Conservation (phyloP, 1,140 invertebrate species). For the Caenorhabditis remanei region DNA sequence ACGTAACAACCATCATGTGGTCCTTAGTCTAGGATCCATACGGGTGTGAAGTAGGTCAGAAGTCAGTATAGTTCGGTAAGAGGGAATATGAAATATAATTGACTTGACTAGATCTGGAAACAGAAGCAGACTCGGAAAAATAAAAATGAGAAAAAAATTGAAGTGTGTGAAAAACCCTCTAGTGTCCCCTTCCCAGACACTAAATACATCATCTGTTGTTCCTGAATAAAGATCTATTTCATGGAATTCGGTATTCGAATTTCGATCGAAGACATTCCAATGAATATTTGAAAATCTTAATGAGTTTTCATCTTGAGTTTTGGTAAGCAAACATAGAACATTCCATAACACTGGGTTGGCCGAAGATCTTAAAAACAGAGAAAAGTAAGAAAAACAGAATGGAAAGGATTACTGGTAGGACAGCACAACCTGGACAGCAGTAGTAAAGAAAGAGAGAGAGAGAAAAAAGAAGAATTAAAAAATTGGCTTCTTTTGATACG, state of each 20-base stretch:
- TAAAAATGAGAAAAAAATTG: slow-evolving; percentile 2
- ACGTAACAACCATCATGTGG: slow-evolving; percentile 34
- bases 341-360: background rate
- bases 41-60: background rate
- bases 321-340: background rate
- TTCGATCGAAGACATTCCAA: background rate
- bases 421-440: background rate
- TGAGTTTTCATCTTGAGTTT: slow-evolving; percentile 22
- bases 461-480: slow-evolving; percentile 34
- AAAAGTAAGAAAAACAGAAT: background rate
- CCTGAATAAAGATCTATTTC: background rate
- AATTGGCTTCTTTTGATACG: slow-evolving; percentile 40
- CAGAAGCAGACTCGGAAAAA: background rate
- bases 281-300: slow-evolving; percentile 28
- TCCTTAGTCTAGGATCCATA: background rate
- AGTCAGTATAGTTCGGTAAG: background rate
- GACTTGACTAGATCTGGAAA: background rate
- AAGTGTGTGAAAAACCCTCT: background rate
- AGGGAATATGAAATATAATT: slow-evolving; percentile 7
- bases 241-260: background rate
- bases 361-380: slow-evolving; percentile 7
- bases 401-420: slow-evolving; percentile 13
- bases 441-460: background rate
- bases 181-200: background rate
- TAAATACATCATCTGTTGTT: too few species aligned